These are phyloP conservation scores for Heliconius hewitsoni DNA, from an alignment of 1,140 invertebrate genomes.

Conservation along the genomic window DNA sequence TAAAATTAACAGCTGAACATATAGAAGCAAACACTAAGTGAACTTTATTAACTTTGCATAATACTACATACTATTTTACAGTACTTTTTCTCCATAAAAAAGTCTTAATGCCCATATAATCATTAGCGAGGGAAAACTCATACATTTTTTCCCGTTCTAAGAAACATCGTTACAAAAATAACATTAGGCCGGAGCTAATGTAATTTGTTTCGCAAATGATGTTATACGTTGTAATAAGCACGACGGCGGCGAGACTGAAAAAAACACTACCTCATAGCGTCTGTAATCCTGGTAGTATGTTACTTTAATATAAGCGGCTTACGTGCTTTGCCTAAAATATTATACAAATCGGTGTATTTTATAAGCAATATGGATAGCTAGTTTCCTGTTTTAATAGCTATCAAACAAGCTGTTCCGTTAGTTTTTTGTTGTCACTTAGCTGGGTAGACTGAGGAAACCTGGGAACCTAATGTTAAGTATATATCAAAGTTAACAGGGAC, in stretches of 20 bases:
- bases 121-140: constrained; percentile 44
- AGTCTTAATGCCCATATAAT: constrained; percentile 36
- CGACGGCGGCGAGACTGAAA: constrained; percentile 33
- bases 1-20: neutral
- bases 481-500: too few species aligned
- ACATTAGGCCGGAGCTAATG: constrained; percentile 38
- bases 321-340: constrained; percentile 54
- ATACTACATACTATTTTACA: neutral
- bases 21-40: neutral
- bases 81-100: constrained; percentile 19
- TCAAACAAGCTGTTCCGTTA: neutral
- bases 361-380: neutral
- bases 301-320: constrained; percentile 45
- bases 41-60: constrained; percentile 9
- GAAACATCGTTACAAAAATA: constrained; percentile 40
- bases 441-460: neutral
- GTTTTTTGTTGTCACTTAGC: neutral
- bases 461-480: neutral
- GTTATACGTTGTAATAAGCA: constrained; percentile 46
- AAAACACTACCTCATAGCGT: constrained; percentile 42
- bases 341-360: constrained; percentile 37
- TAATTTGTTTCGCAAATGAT: constrained; percentile 61
- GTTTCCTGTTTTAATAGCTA: neutral
- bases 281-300: constrained; percentile 42
- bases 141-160: constrained; percentile 40